Evolutionary conservation across 2,113 vertebrate species (phyloP).

Genomic region (Pagrus major): DNA sequence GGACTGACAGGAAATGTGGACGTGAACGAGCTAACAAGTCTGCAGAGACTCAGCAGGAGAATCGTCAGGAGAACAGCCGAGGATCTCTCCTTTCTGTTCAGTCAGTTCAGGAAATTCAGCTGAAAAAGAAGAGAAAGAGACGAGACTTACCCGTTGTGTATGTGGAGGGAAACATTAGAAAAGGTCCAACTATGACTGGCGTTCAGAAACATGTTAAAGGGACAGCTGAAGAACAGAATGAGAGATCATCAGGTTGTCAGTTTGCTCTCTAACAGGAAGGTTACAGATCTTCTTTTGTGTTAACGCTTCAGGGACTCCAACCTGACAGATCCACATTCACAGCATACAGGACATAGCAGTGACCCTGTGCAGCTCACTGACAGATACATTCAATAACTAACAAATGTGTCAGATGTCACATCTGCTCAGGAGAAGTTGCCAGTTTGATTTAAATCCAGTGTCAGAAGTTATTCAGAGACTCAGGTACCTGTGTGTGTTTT

Average conservation of each 20-base stretch:
- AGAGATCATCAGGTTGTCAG: not conserved
- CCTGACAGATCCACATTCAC: not conserved
- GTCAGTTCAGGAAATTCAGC: conserved; percentile 18
- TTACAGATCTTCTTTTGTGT: not conserved
- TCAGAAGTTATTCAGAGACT: conserved; percentile 22
- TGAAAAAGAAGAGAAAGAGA: conserved; percentile 7
- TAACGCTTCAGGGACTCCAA: not conserved
- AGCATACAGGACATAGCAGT: not conserved
- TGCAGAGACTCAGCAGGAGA: conserved; percentile 35
- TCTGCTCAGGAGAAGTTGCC: not conserved
- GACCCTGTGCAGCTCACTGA: not conserved
- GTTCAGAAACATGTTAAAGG: not conserved
- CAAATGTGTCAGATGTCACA: conserved; percentile 18
- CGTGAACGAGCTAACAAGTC: conserved; percentile 65
- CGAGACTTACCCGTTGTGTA: conserved; percentile 20
- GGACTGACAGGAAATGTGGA: conserved; percentile 56
- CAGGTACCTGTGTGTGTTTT: not conserved
- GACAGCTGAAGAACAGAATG: not conserved
- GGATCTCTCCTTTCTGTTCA: not conserved
- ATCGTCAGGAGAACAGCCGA: conserved; percentile 44
- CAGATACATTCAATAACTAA: conserved; percentile 11
- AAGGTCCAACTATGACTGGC: conserved; percentile 4
- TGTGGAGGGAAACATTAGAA: conserved; percentile 2
- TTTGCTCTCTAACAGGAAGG: not conserved
- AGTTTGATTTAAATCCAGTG: conserved; percentile 24